phyloP scores from a whole-genome alignment of 1,140 invertebrate species.

The Temnothorax curvispinosus region DNA sequence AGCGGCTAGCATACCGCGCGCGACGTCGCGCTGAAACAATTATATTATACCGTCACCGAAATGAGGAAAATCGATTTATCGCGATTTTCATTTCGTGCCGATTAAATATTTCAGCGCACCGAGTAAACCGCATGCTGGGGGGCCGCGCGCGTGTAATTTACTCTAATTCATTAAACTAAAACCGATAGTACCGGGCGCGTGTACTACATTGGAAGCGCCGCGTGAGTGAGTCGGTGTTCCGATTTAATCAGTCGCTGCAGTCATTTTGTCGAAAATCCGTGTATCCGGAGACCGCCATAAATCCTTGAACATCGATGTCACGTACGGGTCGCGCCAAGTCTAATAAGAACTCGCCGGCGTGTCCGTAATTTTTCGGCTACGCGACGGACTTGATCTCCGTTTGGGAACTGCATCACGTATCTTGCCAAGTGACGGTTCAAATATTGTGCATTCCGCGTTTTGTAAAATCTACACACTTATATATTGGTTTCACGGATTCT shows the following conservation, averaged over 20 bases:
- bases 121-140: slow-evolving; percentile 48
- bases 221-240: slow-evolving; percentile 21
- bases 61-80: slow-evolving; percentile 58
- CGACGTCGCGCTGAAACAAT: not conserved
- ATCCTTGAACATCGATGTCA: slow-evolving; percentile 23
- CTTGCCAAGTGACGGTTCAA: slow-evolving; percentile 2
- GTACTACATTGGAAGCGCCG: slow-evolving; percentile 37
- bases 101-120: slow-evolving; percentile 59
- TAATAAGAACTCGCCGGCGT: slow-evolving; percentile 40
- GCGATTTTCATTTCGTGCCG: slow-evolving; percentile 52
- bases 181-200: slow-evolving; percentile 45
- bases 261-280: slow-evolving; percentile 50
- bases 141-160: slow-evolving; percentile 53
- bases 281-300: slow-evolving; percentile 40
- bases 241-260: slow-evolving; percentile 54
- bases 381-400: not conserved
- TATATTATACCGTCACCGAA: slow-evolving; percentile 1
- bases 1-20: slow-evolving; percentile 3
- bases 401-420: slow-evolving; percentile 28
- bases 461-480: slow-evolving; percentile 9
- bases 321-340: slow-evolving; percentile 22
- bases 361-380: slow-evolving; percentile 18
- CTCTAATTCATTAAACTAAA: slow-evolving; percentile 68
- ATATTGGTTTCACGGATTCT: not conserved
- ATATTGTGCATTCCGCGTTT: slow-evolving; percentile 13